phyloP scores from a whole-genome alignment of 2,797 vertebrate genomes.

The Falco columbarius region DNA sequence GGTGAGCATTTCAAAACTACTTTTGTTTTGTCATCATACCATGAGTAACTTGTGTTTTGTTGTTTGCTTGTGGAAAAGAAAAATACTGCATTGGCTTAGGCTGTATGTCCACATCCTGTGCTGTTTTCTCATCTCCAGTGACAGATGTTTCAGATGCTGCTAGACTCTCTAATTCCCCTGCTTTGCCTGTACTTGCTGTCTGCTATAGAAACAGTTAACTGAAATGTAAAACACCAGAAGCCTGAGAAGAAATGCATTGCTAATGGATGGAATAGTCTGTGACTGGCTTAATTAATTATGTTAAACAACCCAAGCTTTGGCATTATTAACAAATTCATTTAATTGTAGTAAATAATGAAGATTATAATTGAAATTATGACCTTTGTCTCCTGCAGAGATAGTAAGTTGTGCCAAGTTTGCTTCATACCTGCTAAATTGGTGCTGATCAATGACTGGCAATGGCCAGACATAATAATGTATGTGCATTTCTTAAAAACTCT shows the following conservation, averaged over 20 bases:
- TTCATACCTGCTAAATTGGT: conserved; percentile 25
- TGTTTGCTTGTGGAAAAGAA: neutral
- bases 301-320: conserved; percentile 48
- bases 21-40: neutral
- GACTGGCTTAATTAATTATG: conserved; percentile 50
- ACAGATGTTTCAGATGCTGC: neutral
- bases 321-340: conserved; percentile 48
- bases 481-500: neutral
- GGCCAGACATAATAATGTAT: neutral
- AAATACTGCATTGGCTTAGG: neutral
- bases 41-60: neutral
- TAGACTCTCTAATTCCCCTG: neutral
- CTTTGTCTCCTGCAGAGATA: conserved; percentile 20
- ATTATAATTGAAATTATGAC: conserved; percentile 58
- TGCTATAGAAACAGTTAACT: neutral
- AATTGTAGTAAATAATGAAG: conserved; percentile 51
- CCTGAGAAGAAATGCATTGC: neutral
- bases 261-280: conserved; percentile 14
- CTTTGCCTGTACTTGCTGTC: neutral
- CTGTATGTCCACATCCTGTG: neutral
- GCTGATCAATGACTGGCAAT: conserved; percentile 28
- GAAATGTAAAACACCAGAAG: neutral
- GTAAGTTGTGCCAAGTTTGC: conserved; percentile 3
- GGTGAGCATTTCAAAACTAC: neutral
- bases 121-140: neutral